These are phyloP conservation scores for Hedychridium roseum DNA, from an alignment of 2,888 invertebrate genomes.

Conservation along the genomic window DNA sequence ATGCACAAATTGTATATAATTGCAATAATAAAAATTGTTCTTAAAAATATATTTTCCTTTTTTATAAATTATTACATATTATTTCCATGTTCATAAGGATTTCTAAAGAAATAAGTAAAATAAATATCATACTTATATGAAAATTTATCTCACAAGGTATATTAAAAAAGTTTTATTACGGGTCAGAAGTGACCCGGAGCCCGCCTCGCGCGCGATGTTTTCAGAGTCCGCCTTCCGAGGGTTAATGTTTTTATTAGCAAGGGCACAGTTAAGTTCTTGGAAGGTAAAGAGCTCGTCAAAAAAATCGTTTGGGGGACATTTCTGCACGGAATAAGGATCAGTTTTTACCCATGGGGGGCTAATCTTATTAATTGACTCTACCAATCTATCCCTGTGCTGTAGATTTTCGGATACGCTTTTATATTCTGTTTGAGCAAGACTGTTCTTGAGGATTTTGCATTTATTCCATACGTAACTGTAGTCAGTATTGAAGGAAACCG, in stretches of 20 bases:
- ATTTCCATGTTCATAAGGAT: too few species aligned
- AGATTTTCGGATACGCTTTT: background rate
- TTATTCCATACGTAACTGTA: constrained; percentile 1
- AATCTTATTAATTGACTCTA: background rate
- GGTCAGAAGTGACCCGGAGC: too few species aligned
- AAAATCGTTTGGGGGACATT: background rate
- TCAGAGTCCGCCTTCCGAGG: too few species aligned
- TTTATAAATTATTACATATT: too few species aligned
- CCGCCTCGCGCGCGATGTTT: too few species aligned
- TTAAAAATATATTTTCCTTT: too few species aligned
- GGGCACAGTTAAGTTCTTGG: background rate
- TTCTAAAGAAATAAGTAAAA: too few species aligned
- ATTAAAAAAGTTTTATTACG: too few species aligned
- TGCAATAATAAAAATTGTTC: too few species aligned
- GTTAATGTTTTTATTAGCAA: background rate
- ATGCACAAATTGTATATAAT: too few species aligned
- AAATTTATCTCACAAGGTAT: too few species aligned
- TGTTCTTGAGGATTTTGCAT: constrained; percentile 5
- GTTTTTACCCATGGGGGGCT: constrained; percentile 2
- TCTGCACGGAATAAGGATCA: background rate
- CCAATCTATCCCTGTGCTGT: background rate
- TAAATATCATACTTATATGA: too few species aligned
- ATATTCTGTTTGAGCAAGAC: background rate
- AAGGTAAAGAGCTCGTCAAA: background rate
- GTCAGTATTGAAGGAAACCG: background rate